phyloP scores from a whole-genome alignment of 2,113 vertebrate species.

The Gnathonemus longibarbis region DNA sequence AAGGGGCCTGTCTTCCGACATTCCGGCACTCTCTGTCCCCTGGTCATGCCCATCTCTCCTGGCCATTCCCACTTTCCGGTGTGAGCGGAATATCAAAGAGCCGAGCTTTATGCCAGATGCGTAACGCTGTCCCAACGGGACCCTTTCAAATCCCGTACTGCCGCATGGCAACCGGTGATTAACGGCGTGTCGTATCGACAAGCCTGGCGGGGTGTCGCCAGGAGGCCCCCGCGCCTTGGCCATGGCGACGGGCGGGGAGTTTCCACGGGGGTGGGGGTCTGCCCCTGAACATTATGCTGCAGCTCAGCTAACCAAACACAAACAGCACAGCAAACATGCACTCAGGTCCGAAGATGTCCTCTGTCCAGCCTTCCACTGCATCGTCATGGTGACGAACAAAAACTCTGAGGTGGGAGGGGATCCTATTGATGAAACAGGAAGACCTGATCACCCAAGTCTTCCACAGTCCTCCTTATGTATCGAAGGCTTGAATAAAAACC shows the following conservation, averaged over 20 bases:
- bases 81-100: slow-evolving; percentile 18
- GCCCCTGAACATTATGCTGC: not conserved
- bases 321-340: not conserved
- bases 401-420: not conserved
- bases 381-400: not conserved
- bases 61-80: not conserved
- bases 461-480: not conserved
- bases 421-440: not conserved
- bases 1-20: not conserved
- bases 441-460: not conserved
- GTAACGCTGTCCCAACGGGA: not conserved
- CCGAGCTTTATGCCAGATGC: not conserved
- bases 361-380: not conserved
- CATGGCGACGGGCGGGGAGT: not conserved
- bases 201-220: not conserved
- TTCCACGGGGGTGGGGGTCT: not conserved
- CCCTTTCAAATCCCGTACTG: not conserved
- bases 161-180: slow-evolving; percentile 14
- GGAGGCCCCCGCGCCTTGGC: not conserved
- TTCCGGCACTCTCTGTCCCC: not conserved
- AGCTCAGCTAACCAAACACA: slow-evolving; percentile 10
- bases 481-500: not conserved
- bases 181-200: not conserved
- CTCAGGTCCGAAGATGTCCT: not conserved
- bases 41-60: not conserved